Base-by-base conservation (phyloP, 1,140 invertebrate species). In the Mamestra configurata region DNA sequence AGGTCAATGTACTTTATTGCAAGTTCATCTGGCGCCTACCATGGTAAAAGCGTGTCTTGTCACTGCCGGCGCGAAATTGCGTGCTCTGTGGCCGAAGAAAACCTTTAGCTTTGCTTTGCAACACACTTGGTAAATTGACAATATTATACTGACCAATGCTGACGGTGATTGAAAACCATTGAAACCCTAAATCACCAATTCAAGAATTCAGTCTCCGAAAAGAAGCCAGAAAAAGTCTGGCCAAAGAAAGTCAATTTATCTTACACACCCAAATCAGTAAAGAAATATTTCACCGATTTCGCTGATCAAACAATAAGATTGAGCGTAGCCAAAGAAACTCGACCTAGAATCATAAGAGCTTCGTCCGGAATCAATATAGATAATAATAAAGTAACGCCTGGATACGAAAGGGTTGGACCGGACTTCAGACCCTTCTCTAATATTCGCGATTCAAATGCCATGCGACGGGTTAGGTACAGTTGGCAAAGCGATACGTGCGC, bases 361-460 rank as follows among this genome's bases (percentile, higher is more conserved):
- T 64, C 57, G 55, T 35, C 24, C 24, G 55, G 40, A 61, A 76
- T 64, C 73, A 76, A 76, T 76, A 57, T 35, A 76, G 43, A 76
- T 76, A 61, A 76, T 76, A 76, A 35, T 76, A 61, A 70, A 70
- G 40, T 49, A 70, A 70, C 22, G 40, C 40, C 10, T 49, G 72
- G 40, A 27, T 5, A 18, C 7, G 73, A 49, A 76, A 76, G 57
- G 73, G 71, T 64, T 64, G 37, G 40, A 15, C 18, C 37, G 22
- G 37, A 76, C 40, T 37, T 40, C 22, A 8, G 40, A 76, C 57
- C 73, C 73, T 76, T 61, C 40, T 64, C 73, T 76, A 64, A 76
- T 76, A 76, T 76, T 76, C 73, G 37, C 53, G 24, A 76, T 76
- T 76, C 57, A 35, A 76, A 59, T 20, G 37, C 51, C n/a, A 27